Percentiles rank a stretch among this genome's conserved stretches.
These are phyloP conservation scores for Chlorodrepanis virens DNA, from an alignment of 2,113 vertebrate genomes.

Conservation along the genomic window DNA sequence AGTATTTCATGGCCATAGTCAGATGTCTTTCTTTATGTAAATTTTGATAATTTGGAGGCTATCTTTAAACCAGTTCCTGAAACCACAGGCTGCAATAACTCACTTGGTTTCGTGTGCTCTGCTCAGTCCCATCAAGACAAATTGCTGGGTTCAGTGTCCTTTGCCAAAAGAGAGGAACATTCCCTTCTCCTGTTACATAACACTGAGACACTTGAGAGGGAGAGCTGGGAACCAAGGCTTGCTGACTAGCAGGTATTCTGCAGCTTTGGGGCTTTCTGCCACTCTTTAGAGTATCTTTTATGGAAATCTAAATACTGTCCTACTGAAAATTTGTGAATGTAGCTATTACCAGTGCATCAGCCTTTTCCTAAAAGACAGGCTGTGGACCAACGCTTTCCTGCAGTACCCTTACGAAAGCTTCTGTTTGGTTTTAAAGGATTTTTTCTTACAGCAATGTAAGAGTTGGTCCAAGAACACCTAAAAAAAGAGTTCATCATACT, in stretches of 20 bases:
- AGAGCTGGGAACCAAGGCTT: background rate
- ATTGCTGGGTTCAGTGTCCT: background rate
- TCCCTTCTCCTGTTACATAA: conserved; percentile 59
- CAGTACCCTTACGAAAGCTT: background rate
- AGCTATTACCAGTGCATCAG: background rate
- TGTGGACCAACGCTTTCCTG: background rate
- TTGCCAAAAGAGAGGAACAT: conserved; percentile 56
- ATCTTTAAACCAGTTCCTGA: conserved; percentile 65
- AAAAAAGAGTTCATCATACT: background rate
- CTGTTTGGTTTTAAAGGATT: background rate
- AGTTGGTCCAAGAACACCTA: background rate
- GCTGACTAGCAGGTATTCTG: conserved; percentile 38
- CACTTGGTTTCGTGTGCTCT: conserved; percentile 17
- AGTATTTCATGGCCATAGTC: conserved; percentile 59
- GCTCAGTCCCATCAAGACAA: conserved; percentile 44
- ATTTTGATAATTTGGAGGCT: conserved; percentile 68
- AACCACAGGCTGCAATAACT: conserved; percentile 29
- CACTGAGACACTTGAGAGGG: background rate
- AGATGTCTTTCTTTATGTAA: conserved; percentile 69
- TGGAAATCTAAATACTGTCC: background rate
- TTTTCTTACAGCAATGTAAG: background rate
- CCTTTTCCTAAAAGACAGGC: background rate
- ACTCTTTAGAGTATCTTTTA: background rate
- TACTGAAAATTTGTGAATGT: background rate
- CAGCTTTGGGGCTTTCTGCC: background rate